Base-by-base conservation (phyloP, 1,140 invertebrate species). In the Panagrolaimus sp. region DNA sequence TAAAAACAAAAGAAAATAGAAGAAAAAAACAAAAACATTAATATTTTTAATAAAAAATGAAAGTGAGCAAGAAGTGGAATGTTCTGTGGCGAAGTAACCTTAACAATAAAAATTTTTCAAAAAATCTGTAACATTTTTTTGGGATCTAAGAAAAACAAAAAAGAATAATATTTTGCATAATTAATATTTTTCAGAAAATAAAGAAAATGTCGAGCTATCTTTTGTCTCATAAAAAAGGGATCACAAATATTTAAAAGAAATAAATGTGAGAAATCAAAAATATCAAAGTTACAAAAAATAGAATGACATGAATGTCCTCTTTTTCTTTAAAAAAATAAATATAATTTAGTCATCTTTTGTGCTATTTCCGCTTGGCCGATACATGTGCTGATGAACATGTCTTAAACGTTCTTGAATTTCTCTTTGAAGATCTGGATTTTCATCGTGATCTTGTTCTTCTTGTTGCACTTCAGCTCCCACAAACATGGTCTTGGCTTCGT, bases 401-500 rank as follows among this genome's bases (percentile, higher is more conserved):
- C 76, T 67, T 45, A 78, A 57, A 0, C 76, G 72, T 31, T 78
- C 71, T 48, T 77, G 75, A 48, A 74, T 63, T 20, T 78, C 75
- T 9, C 9, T 47, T 68, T 46, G 42, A 23, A 42, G 71, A 14
- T 63, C 25, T 31, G 63, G 44, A 70, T 61, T 48, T 31, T 8
- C 38, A 7, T 48, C 62, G 13, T 57, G 38, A 47, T 61, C 45
- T 9, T 31, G 14, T 25, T 63, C 47, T 46, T 25, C 31, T 9
- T n/a, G 48, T 43, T 47, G 27, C 13, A 42, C 67, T 14, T 47
- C 63, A 57, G 70, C 77, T 13, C 74, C 73, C 20, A 78, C 45
- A 44, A 79, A 80, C 64, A 78, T 66, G 1, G 77, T 73, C 61
- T 75, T 79, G 2, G 69, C 74, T 62, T 81, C 78, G 31, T 77